phyloP scores from a whole-genome alignment of 2,888 invertebrate species.

The Drosophila melanosoma region DNA sequence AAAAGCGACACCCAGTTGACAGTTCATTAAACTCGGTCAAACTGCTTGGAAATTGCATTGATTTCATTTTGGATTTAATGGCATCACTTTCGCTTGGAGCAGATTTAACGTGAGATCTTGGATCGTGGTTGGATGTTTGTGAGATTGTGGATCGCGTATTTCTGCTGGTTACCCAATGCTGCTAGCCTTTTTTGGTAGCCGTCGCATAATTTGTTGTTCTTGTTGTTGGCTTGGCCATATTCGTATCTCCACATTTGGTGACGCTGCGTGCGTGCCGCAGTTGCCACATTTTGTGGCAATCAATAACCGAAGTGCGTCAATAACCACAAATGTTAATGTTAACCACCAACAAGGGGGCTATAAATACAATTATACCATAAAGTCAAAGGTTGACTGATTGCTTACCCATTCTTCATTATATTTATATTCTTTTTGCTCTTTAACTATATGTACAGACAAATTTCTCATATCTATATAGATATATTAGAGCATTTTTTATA shows the following conservation, averaged over 20 bases:
- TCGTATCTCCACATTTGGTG: constrained; percentile 51
- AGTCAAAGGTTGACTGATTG: not conserved
- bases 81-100: constrained; percentile 14
- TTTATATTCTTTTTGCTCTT: not conserved
- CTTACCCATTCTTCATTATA: not conserved
- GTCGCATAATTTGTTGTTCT: constrained; percentile 76
- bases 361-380: constrained; percentile 37
- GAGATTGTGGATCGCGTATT: constrained; percentile 11
- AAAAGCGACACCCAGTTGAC: constrained; percentile 31
- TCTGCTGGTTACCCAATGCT: constrained; percentile 64
- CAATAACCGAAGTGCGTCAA: constrained; percentile 78
- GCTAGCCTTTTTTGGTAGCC: constrained; percentile 58
- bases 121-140: constrained; percentile 2
- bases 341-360: constrained; percentile 15
- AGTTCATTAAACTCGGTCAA: constrained; percentile 60
- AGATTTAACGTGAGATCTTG: constrained; percentile 7
- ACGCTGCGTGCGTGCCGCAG: constrained; percentile 60
- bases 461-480: not conserved
- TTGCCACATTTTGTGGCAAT: constrained; percentile 79
- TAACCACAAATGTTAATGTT: constrained; percentile 69
- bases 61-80: constrained; percentile 57
- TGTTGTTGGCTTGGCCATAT: constrained; percentile 62
- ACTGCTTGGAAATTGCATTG: constrained; percentile 41
- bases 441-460: not conserved
- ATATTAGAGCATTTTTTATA: not conserved